Conservation (phyloP, 2,113 vertebrate species). For the Indicator indicator region DNA sequence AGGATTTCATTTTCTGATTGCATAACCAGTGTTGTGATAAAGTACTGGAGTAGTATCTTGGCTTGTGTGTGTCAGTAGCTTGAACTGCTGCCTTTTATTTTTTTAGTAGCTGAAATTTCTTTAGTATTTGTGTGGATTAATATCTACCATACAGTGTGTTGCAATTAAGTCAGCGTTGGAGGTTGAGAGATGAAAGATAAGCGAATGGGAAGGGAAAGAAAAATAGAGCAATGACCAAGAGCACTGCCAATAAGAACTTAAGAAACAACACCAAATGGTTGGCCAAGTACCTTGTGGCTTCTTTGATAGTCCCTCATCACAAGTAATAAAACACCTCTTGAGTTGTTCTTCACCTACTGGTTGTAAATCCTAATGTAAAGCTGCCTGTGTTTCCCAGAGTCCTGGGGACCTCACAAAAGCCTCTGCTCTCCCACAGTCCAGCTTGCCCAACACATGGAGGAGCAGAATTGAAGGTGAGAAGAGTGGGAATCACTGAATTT, state of each 20-base stretch:
- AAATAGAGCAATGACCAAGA: slow-evolving; percentile 17
- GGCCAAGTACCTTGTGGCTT: slow-evolving; percentile 43
- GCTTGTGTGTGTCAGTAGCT: not conserved
- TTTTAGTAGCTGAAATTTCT: not conserved
- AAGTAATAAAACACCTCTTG: slow-evolving; percentile 56
- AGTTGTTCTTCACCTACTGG: slow-evolving; percentile 39
- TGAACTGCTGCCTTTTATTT: not conserved
- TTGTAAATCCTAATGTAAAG: slow-evolving; percentile 59
- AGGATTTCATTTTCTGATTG: not conserved
- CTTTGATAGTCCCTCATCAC: slow-evolving; percentile 53
- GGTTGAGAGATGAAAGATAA: slow-evolving; percentile 39
- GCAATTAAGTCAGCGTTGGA: not conserved
- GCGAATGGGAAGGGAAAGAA: not conserved
- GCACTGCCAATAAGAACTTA: not conserved
- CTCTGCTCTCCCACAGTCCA: not conserved
- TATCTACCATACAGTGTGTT: not conserved
- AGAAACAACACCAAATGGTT: slow-evolving; percentile 18
- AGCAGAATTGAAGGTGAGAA: not conserved
- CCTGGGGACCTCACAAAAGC: slow-evolving; percentile 42
- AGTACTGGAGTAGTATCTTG: not conserved
- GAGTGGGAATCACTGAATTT: not conserved
- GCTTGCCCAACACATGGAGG: not conserved
- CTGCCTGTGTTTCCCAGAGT: slow-evolving; percentile 7
- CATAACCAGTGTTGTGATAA: not conserved
- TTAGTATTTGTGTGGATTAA: not conserved